phyloP scores from a whole-genome alignment of 2,888 invertebrate species.

The Molanna angustata region DNA sequence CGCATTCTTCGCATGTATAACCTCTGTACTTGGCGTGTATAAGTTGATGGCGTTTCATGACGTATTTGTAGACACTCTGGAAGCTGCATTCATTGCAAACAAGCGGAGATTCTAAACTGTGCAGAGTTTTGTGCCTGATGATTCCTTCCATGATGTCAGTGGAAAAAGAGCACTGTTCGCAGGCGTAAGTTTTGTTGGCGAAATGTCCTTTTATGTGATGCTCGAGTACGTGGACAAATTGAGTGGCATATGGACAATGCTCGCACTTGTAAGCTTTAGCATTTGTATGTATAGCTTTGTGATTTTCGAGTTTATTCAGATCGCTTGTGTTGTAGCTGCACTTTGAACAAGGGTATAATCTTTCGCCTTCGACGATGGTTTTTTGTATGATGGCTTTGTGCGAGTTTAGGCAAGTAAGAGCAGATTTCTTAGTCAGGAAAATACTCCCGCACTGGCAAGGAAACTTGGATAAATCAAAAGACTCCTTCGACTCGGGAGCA shows the following conservation, averaged over 20 bases:
- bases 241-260: slow-evolving; percentile 3
- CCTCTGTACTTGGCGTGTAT: background rate
- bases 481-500: no score
- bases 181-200: slow-evolving; percentile 1
- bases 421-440: background rate
- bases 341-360: background rate
- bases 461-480: no score
- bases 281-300: background rate
- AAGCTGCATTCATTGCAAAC: slow-evolving; percentile 3
- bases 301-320: background rate
- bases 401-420: background rate
- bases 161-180: background rate
- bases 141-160: background rate
- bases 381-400: background rate
- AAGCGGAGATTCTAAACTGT: background rate
- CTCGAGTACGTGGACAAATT: background rate
- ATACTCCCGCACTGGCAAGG: slow-evolving; percentile 1
- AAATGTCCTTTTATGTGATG: background rate
- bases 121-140: slow-evolving; percentile 1
- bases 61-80: background rate
- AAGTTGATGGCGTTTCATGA: background rate
- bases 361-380: slow-evolving; percentile 1
- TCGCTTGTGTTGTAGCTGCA: slow-evolving; percentile 3
- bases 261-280: background rate
- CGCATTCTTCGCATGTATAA: slow-evolving; percentile 4